Evolutionary conservation across 2,797 vertebrate genomes (phyloP), one percentile per base, ranked within the genome.

Genomic region (Graptemys geographica): DNA sequence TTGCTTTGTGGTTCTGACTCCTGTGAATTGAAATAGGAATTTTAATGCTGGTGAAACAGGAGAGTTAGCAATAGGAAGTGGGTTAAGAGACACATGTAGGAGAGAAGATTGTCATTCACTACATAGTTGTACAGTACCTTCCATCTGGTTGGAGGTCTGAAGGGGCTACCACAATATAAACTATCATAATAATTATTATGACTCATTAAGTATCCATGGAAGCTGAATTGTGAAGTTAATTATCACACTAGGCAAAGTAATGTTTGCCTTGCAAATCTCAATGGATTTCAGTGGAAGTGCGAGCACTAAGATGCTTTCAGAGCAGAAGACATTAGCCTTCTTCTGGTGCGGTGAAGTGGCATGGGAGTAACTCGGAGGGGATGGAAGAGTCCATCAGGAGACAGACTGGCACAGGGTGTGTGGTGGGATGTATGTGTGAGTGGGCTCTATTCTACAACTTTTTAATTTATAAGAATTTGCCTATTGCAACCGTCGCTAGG

Each of bases 211-310:
- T 21, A 3, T 6, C 8, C 56, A 25, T 33, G 41, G 81, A 5
- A 81, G 86, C 78, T 84, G 90, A 4, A 0, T 21, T n/a, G 52
- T 8, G 57, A n/a, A 7, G 37, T 12, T 83, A 3, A 3, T 89
- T 80, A 37, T 69, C 65, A 69, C 65, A 69, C 8, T n/a, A n/a
- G 1, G 21, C 11, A 4, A 8, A 55, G 31, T 85, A 62, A 8
- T 0, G 10, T 23, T 47, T 81, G 1, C 28, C 53, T 88, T 84
- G 69, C 33, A 1, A n/a, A 21, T 87, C 49, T 56, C 31, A 1
- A 0, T 1, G 6, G 2, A 18, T 1, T 8, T 4, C 4, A 5
- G 2, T 6, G 37, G 33, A 49, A 87, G 44, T 13, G 1, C 28
- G 62, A 84, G 49, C 83, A 83, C 13, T 25, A 19, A 81, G 8